Base-by-base conservation (phyloP, 2,888 invertebrate genomes). In the Nysson spinosus region DNA sequence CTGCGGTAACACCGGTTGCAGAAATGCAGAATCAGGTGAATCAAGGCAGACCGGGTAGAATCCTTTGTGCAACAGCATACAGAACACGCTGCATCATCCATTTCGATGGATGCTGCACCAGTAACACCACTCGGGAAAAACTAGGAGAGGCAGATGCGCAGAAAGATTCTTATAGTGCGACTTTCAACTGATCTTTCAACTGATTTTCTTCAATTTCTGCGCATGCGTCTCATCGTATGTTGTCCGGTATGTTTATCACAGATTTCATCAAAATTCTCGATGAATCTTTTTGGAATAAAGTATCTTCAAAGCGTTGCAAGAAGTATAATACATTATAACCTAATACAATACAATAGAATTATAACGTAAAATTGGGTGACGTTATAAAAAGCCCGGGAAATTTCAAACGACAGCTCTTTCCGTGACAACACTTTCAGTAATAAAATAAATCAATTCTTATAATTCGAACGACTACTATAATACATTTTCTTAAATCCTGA, bases 1-100 rank as follows among this genome's bases (percentile, higher is more conserved):
- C 1, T 9, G 43, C 14, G 19, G 26, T 22, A n/a, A 9, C 3
- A 40, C 14, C 39, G 40, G 39, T 26, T 16, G 50, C 54, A 54
- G 57, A 61, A 57, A 35, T 58, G 57, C 47, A 43, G 74, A 74
- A 70, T 72, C 72, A 54, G 74, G 60, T 56, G 73, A 73, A 66
- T 66, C 62, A 46, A 63, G 70, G 50, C 34, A 66, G 62, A 35
- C 62, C 67, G 58, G 74, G 56, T 57, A 49, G 50, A 61, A 61
- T 65, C 65, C 54, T 62, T 67, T 67, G 66, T 74, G 49, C 58
- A 35, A 16, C 50, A 43, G 16, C 22, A 49, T 43, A 60, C 42
- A 44, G 46, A 75, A 77, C 60, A 44, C 67, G 74, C 77, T 75
- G 74, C 76, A 69, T 75, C 76, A 75, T 75, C 62, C 65, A 56